Evolutionary conservation across 2,113 vertebrate species (phyloP).

Genomic region (Todiramphus saurophagus): DNA sequence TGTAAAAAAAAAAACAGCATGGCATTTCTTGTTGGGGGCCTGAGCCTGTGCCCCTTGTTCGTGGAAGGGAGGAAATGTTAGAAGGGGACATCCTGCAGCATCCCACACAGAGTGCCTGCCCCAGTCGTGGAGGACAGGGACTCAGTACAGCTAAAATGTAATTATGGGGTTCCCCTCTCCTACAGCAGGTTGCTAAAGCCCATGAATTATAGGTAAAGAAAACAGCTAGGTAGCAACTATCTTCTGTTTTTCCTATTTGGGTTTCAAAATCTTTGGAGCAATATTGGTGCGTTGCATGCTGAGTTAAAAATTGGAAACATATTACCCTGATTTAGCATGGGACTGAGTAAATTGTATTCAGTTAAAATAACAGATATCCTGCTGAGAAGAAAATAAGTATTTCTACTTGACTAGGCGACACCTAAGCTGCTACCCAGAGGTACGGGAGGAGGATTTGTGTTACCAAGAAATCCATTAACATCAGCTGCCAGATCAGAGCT

Average conservation of each 20-base stretch:
- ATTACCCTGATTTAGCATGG: slow-evolving; percentile 46
- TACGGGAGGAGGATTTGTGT: not conserved
- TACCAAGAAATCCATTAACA: not conserved
- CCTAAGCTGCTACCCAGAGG: not conserved
- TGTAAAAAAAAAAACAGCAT: not conserved
- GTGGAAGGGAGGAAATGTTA: not conserved
- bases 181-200: not conserved
- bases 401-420: slow-evolving; percentile 21
- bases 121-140: accelerated
- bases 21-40: not conserved
- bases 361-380: slow-evolving; percentile 27
- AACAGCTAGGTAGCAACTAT: not conserved
- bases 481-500: not conserved
- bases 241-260: not conserved
- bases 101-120: not conserved
- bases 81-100: not conserved
- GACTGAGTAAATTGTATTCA: slow-evolving; percentile 48
- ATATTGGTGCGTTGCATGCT: not conserved
- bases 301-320: slow-evolving; percentile 58
- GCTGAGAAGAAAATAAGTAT: slow-evolving; percentile 53
- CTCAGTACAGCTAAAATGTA: accelerated
- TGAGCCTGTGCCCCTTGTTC: not conserved
- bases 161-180: not conserved
- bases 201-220: not conserved
- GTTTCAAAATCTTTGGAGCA: slow-evolving; percentile 35